Evolutionary conservation across 2,113 vertebrate genomes (phyloP), one percentile per base, ranked within the genome.

Genomic region (Ploceus nigricollis): DNA sequence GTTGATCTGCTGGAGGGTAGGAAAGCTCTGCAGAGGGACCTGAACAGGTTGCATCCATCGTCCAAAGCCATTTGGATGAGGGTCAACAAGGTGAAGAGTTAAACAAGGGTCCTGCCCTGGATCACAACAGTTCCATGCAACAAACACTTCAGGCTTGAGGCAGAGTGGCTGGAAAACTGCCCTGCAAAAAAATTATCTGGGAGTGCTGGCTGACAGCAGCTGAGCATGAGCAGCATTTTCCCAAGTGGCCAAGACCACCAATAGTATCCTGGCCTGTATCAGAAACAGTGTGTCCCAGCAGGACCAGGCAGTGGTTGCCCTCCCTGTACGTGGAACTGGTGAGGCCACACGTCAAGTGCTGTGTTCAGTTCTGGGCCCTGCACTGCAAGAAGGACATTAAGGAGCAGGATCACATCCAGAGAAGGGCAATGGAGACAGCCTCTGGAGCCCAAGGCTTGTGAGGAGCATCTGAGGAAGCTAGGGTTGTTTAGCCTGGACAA

Each of bases 21-120:
- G 17, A 35, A 68, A 37, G 24, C 17, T 40, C 63, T 60, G 20
- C 24, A 53, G 20, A 51, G 28, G 28, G 14, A 18, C 15, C 28
- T 27, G 24, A 8, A 40, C n/a, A 53, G 24, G 25, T 18, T 54
- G 21, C 2, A 35, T 31, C n/a, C n/a, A n/a, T 47, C 0, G 0
- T 54, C n/a, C 61, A 40, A 68, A 42, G 21, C 11, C 21, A 54
- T 61, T 35, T 35, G n/a, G 25, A 35, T 27, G 47, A 76, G 17
- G 21, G 54, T 47, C 30, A 40, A 18, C 5, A 60, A 68, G 39
- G 11, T 35, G 24, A 75, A 68, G 21, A 4, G 14, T 40, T 76
- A n/a, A 68, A 30, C 24, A 68, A 40, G 30, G 16, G 14, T 76
- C 47, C 47, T 82, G 24, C 11, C 21, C n/a, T 40, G 16, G 33